phyloP scores from a whole-genome alignment of 2,797 vertebrate genomes.

The Enteromius anoplus region DNA sequence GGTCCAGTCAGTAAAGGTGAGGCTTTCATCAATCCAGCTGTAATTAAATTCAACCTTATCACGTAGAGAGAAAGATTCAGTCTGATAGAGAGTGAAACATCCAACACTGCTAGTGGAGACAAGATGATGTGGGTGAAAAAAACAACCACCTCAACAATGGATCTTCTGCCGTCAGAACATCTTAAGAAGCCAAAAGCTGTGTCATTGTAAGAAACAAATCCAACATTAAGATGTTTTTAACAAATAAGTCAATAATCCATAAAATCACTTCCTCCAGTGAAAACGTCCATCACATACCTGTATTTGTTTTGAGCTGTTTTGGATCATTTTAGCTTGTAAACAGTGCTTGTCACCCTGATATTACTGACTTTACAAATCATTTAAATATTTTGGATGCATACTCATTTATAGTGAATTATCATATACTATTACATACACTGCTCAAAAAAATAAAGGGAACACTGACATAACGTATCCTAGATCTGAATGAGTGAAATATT shows the following conservation, averaged over 20 bases:
- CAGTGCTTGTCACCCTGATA: neutral
- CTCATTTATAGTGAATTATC: too few relatives aligned
- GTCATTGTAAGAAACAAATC: neutral
- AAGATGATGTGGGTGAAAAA: neutral
- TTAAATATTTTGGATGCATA: too few relatives aligned
- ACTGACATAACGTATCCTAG: too few relatives aligned
- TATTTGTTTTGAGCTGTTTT: neutral
- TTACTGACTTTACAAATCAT: too few relatives aligned
- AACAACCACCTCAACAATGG: too few relatives aligned
- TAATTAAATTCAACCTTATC: constrained; percentile 70
- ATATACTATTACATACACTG: too few relatives aligned
- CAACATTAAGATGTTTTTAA: neutral
- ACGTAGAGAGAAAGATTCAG: constrained; percentile 53
- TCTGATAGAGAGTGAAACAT: neutral
- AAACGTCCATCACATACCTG: neutral
- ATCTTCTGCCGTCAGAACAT: too few relatives aligned
- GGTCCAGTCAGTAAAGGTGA: constrained; percentile 54
- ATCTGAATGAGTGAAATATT: too few relatives aligned
- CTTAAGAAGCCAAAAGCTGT: neutral
- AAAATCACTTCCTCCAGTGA: neutral
- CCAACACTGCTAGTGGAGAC: neutral
- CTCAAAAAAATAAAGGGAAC: too few relatives aligned
- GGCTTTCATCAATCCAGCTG: constrained; percentile 64
- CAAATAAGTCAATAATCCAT: neutral
- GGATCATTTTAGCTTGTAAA: neutral